phyloP scores from a whole-genome alignment of 2,113 vertebrate species.

The Lophochroa leadbeateri region DNA sequence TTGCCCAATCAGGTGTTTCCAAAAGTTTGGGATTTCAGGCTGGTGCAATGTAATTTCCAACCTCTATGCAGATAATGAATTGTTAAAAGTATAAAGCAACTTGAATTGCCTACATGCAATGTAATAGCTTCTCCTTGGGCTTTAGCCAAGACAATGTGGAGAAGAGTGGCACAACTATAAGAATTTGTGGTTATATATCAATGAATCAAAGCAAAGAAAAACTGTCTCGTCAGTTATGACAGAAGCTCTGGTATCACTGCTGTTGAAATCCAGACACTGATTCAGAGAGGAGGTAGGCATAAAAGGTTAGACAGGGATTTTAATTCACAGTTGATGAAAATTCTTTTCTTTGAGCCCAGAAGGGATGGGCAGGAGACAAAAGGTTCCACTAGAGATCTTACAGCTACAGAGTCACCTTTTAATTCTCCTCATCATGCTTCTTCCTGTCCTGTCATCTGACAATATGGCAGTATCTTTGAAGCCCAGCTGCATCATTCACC shows the following conservation, averaged over 20 bases:
- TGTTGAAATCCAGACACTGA: neutral
- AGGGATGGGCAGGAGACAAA: constrained; percentile 47
- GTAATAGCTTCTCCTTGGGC: neutral
- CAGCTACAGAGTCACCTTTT: neutral
- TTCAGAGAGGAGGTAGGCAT: neutral
- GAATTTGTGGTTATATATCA: neutral
- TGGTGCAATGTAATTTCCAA: neutral
- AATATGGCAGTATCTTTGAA: constrained; percentile 35
- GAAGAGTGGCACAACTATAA: neutral
- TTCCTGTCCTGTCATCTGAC: constrained; percentile 13
- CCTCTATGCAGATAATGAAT: neutral
- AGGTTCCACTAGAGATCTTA: neutral
- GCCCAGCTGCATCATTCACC: constrained; percentile 15
- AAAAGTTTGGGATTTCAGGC: neutral
- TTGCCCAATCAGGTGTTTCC: neutral
- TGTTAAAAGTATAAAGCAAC: neutral
- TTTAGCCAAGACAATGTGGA: neutral
- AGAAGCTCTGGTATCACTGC: neutral
- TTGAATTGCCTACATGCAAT: neutral
- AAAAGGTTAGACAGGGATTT: constrained; percentile 29
- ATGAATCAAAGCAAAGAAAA: neutral
- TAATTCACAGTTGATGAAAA: constrained; percentile 33
- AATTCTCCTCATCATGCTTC: neutral
- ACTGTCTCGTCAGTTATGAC: neutral
- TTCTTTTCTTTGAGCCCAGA: constrained; percentile 1